A percentile compares a stretch with the other conserved stretches of the same genome.
Conservation (phyloP, 2,113 vertebrate species). For the Atlantisia rogersi region DNA sequence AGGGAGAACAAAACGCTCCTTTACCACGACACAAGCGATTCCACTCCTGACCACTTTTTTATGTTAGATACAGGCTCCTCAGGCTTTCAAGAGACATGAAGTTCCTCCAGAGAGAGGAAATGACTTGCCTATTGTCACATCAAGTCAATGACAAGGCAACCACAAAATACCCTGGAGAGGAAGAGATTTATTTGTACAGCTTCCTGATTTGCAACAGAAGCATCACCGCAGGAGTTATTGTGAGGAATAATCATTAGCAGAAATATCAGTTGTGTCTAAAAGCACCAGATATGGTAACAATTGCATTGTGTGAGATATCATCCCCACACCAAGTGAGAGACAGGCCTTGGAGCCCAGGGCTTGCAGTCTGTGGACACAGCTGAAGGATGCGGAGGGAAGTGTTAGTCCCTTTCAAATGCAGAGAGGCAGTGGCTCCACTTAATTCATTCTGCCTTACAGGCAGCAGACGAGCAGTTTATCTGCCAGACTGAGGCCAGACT, state of each 20-base stretch:
- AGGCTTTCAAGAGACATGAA: background rate
- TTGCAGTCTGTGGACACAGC: background rate
- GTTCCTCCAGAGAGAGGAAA: background rate
- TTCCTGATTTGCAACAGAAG: constrained; percentile 27
- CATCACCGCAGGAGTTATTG: background rate
- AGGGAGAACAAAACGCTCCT: background rate
- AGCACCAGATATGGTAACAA: background rate
- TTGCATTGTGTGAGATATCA: background rate
- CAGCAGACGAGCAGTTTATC: background rate
- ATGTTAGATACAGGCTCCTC: background rate
- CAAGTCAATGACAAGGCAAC: background rate
- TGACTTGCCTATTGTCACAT: background rate
- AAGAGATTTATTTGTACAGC: constrained; percentile 24
- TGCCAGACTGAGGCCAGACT: background rate
- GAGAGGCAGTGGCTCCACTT: background rate
- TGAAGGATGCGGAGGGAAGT: background rate
- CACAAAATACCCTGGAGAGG: background rate
- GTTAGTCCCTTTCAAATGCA: background rate
- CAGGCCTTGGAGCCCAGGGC: background rate
- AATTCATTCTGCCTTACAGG: background rate
- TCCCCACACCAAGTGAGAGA: background rate
- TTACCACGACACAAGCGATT: background rate
- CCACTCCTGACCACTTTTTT: background rate
- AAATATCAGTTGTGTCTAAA: background rate
- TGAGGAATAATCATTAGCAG: background rate